These are phyloP conservation scores for Brachycybe producta DNA, from an alignment of 2,888 invertebrate species.

Conservation along the genomic window DNA sequence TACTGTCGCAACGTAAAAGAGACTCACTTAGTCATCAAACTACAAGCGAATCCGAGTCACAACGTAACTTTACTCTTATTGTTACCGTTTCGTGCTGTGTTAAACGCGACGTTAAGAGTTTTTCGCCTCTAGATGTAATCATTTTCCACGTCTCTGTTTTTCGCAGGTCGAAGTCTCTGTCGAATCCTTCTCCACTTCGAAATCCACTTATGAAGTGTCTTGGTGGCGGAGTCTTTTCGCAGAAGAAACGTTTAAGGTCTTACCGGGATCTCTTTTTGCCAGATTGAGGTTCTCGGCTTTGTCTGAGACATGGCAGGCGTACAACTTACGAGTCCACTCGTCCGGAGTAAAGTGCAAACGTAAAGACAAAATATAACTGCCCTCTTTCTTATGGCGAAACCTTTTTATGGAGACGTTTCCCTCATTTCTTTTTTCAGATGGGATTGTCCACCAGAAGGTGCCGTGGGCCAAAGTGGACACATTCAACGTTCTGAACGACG, in stretches of 20 bases:
- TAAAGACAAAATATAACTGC: background rate
- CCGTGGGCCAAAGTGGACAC: slow-evolving; percentile 13
- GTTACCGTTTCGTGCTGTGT: too few relatives aligned
- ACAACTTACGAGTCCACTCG: background rate
- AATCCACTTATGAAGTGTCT: background rate
- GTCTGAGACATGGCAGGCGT: slow-evolving; percentile 3
- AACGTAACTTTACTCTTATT: too few relatives aligned
- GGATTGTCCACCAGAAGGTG: background rate
- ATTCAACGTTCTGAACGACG: background rate
- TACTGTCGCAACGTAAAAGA: background rate
- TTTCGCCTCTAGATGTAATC: too few relatives aligned
- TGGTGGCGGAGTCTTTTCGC: background rate
- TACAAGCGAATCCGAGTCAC: background rate
- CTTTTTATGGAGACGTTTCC: too few relatives aligned
- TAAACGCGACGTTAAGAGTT: too few relatives aligned
- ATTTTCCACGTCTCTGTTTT: too few relatives aligned
- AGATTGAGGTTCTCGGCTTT: background rate
- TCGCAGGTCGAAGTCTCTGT: background rate
- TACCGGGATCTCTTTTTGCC: background rate
- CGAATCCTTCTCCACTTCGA: background rate
- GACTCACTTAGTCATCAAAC: background rate
- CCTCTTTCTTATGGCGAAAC: background rate
- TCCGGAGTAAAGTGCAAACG: background rate
- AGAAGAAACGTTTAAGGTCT: background rate
- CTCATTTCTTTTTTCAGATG: background rate